Conservation (phyloP, 2,888 invertebrate genomes). For the Trypoxylon attenuatum region DNA sequence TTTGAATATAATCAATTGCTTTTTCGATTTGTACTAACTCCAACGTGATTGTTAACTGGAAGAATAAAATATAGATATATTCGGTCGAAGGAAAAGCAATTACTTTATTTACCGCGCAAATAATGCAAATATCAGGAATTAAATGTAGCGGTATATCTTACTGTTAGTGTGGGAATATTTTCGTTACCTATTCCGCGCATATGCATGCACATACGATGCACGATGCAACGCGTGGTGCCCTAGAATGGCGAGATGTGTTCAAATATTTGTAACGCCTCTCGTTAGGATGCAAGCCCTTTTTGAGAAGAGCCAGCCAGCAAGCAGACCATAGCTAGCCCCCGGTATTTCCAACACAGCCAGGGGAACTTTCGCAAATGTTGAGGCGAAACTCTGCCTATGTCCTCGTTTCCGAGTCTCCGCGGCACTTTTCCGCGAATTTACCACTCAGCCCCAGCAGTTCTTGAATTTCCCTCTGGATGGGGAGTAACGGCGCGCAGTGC, state of each 20-base stretch:
- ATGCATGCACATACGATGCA: background rate
- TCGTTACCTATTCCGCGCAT: background rate
- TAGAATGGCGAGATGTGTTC: background rate
- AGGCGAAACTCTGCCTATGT: conserved; percentile 2
- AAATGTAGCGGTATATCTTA: too few species aligned
- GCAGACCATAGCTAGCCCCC: background rate
- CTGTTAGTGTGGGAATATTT: background rate
- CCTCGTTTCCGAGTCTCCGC: conserved; percentile 1
- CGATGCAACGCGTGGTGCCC: conserved; percentile 16
- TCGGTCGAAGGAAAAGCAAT: too few species aligned
- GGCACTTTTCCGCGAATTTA: conserved; percentile 21
- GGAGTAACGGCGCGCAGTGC: background rate
- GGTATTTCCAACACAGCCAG: background rate
- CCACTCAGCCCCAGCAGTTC: conserved; percentile 12
- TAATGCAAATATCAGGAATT: too few species aligned
- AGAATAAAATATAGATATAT: too few species aligned
- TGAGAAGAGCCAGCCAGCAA: background rate
- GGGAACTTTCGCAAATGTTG: background rate
- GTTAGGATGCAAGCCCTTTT: background rate
- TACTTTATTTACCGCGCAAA: too few species aligned
- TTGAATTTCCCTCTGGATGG: conserved; percentile 5
- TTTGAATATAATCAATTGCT: too few species aligned
- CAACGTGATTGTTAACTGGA: too few species aligned
- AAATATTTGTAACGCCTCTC: background rate
- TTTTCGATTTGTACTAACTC: too few species aligned